These are phyloP conservation scores for Stenodera caucasica DNA, from an alignment of 2,888 invertebrate species.

Conservation along the genomic window DNA sequence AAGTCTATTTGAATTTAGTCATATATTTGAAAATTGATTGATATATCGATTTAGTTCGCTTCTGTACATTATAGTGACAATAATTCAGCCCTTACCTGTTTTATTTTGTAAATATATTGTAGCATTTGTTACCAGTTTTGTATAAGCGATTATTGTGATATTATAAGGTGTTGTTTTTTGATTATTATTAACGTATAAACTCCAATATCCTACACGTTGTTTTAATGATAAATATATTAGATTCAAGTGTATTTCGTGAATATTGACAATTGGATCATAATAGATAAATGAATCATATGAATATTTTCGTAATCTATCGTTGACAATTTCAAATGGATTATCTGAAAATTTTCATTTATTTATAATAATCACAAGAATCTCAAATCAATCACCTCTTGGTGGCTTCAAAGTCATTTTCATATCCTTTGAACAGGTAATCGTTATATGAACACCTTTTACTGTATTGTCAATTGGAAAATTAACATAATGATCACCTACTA, in stretches of 20 bases:
- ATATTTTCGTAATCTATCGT: conserved; percentile 56
- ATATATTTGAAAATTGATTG: neutral
- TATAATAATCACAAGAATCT: neutral
- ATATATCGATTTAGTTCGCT: neutral
- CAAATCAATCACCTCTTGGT: conserved; percentile 40
- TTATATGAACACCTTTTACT: conserved; percentile 43
- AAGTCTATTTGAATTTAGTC: conserved; percentile 17
- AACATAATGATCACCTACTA: conserved; percentile 40
- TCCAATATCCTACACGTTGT: conserved; percentile 45
- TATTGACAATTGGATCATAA: conserved; percentile 43
- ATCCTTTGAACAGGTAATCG: conserved; percentile 30
- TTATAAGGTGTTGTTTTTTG: conserved; percentile 37
- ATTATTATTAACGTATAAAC: conserved; percentile 38
- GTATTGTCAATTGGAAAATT: conserved; percentile 55
- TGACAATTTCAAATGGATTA: conserved; percentile 15
- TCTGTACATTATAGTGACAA: neutral
- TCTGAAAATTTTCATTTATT: neutral
- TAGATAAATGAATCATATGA: conserved; percentile 49
- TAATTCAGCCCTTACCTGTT: conserved; percentile 23
- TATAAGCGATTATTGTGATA: conserved; percentile 45
- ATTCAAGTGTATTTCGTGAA: conserved; percentile 44
- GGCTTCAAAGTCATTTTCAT: conserved; percentile 31
- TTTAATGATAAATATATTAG: conserved; percentile 31
- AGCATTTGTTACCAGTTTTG: conserved; percentile 36
- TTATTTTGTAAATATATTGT: conserved; percentile 17